A percentile compares a stretch with the other conserved stretches of the same genome.
These are phyloP conservation scores for Macrosteles quadrilineatus DNA, from an alignment of 1,140 invertebrate species.

Conservation along the genomic window DNA sequence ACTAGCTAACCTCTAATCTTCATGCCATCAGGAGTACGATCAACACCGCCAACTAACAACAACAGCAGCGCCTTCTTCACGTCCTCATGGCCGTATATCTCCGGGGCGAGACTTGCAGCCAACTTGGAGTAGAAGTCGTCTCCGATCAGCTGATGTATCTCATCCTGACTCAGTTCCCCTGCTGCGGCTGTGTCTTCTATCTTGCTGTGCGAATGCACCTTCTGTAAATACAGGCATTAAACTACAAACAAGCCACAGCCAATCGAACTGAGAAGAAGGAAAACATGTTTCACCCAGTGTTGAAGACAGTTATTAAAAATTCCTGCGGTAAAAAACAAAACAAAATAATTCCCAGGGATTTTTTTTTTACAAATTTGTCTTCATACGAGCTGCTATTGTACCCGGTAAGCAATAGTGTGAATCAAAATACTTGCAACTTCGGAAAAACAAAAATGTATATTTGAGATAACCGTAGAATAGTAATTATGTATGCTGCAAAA, in stretches of 20 bases:
- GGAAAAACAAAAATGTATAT: too few species aligned
- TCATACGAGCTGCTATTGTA: too few species aligned
- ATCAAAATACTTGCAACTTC: too few species aligned
- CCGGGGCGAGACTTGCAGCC: constrained; percentile 92
- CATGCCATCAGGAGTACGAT: constrained; percentile 81
- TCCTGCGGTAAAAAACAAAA: not conserved
- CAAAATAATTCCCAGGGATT: too few species aligned
- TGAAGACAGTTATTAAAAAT: constrained; percentile 11
- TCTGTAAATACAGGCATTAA: too few species aligned
- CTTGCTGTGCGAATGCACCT: constrained; percentile 40
- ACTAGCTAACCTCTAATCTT: constrained; percentile 70
- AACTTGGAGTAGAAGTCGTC: constrained; percentile 93
- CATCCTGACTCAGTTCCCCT: constrained; percentile 76
- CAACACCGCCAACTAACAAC: constrained; percentile 93
- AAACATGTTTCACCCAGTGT: constrained; percentile 4
- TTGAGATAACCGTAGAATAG: too few species aligned
- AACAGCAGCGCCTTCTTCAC: constrained; percentile 96
- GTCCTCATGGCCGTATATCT: constrained; percentile 98
- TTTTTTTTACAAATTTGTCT: too few species aligned
- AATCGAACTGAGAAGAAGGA: constrained; percentile 3
- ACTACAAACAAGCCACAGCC: not conserved
- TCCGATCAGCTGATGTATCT: constrained; percentile 72
- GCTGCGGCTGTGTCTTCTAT: constrained; percentile 69
- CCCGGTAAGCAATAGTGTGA: too few species aligned
- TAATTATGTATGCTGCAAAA: too few species aligned